Conservation (phyloP, 2,113 vertebrate genomes). For the Ochotona princeps region DNA sequence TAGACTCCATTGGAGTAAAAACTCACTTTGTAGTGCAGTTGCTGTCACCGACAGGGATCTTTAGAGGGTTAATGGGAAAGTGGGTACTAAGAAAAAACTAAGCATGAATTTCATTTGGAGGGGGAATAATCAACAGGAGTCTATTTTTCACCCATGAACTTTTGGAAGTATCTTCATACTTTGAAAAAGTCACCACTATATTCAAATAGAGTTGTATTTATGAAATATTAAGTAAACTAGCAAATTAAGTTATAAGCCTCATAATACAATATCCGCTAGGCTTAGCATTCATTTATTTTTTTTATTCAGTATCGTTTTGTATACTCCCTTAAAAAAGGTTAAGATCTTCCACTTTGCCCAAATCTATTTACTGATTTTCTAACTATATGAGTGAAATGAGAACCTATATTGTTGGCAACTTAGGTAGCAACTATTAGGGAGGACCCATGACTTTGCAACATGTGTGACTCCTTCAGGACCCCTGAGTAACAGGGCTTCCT, state of each 20-base stretch:
- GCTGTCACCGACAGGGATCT: neutral
- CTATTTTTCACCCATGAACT: too few species aligned
- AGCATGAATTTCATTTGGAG: too few species aligned
- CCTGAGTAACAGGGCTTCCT: slow-evolving; percentile 77
- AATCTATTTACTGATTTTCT: neutral
- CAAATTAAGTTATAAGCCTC: neutral
- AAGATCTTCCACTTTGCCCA: neutral
- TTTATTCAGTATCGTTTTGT: neutral
- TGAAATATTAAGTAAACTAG: slow-evolving; percentile 3
- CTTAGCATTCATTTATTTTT: neutral
- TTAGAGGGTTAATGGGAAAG: too few species aligned
- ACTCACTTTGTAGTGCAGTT: neutral
- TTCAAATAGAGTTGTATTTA: neutral
- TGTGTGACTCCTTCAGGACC: slow-evolving; percentile 72
- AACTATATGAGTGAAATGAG: neutral
- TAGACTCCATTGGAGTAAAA: neutral
- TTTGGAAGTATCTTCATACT: neutral
- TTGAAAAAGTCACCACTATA: neutral
- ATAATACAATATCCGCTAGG: neutral
- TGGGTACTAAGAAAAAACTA: too few species aligned
- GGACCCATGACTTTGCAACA: slow-evolving; percentile 75
- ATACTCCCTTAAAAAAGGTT: neutral
- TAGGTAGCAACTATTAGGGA: slow-evolving; percentile 59
- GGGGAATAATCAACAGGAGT: too few species aligned
- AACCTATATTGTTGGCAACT: slow-evolving; percentile 65